phyloP scores from a whole-genome alignment of 1,140 invertebrate species.

The Pseudomyrmex flavicornis region DNA sequence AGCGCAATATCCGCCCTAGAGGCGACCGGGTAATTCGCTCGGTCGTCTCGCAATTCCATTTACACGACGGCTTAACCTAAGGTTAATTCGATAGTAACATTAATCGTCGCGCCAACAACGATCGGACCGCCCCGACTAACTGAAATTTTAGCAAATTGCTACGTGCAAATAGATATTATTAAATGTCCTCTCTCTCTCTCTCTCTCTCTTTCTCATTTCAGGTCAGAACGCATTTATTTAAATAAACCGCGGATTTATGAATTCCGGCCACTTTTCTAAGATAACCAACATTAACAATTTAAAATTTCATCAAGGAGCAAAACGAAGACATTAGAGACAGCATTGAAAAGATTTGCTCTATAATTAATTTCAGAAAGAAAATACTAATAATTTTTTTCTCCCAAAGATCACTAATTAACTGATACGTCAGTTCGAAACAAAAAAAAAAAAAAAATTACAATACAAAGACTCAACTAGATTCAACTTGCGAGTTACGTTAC shows the following conservation, averaged over 20 bases:
- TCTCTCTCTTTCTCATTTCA: neutral
- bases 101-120: conserved; percentile 58
- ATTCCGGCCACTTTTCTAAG: neutral
- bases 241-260: conserved; percentile 1
- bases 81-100: conserved; percentile 61
- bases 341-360: no score
- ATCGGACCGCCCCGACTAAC: conserved; percentile 24
- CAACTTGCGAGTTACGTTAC: no score
- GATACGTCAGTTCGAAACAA: no score
- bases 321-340: no score
- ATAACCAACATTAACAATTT: neutral
- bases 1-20: conserved; percentile 59
- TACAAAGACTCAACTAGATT: no score
- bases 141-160: conserved; percentile 46
- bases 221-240: neutral
- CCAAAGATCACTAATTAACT: no score
- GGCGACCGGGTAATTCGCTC: conserved; percentile 57
- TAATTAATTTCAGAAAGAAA: no score
- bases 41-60: conserved; percentile 61
- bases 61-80: conserved; percentile 59
- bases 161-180: neutral
- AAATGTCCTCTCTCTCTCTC: neutral
- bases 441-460: no score
- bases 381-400: no score
- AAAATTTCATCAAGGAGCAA: neutral